phyloP scores from a whole-genome alignment of 2,113 vertebrate species.

The Chitala chitala region DNA sequence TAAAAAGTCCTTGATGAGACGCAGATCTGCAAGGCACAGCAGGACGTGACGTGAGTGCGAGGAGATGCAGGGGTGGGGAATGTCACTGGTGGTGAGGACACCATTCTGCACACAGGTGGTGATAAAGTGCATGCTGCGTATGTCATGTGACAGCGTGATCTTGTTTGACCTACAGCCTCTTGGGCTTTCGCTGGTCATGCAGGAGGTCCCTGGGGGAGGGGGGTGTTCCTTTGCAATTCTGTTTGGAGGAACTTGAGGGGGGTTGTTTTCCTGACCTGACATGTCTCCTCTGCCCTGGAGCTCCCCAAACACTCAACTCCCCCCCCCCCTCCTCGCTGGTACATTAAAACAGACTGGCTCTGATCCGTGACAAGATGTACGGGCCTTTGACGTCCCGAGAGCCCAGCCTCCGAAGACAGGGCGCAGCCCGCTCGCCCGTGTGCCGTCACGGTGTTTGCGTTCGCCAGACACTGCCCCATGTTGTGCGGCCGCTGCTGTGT shows the following conservation, averaged over 20 bases:
- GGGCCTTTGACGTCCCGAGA: background rate
- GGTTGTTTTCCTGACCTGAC: background rate
- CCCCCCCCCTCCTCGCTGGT: too few relatives aligned
- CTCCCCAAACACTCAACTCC: background rate
- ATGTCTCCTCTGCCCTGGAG: background rate
- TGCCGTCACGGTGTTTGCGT: too few relatives aligned
- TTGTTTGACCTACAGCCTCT: background rate
- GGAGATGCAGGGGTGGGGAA: background rate
- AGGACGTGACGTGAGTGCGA: background rate
- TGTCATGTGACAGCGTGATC: background rate
- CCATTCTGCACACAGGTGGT: background rate
- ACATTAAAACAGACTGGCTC: background rate
- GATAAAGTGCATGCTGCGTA: background rate
- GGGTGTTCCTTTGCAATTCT: background rate
- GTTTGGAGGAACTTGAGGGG: too few relatives aligned
- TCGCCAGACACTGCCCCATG: too few relatives aligned
- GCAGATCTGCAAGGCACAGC: background rate
- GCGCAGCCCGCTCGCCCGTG: too few relatives aligned
- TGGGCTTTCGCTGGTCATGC: background rate
- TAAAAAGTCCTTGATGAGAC: background rate
- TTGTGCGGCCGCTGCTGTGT: too few relatives aligned
- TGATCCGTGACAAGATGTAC: background rate
- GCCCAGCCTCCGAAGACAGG: too few relatives aligned
- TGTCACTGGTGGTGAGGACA: too few relatives aligned
- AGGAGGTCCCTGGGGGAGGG: background rate